phyloP scores from a whole-genome alignment of 2,888 invertebrate species.

The Troides helena region DNA sequence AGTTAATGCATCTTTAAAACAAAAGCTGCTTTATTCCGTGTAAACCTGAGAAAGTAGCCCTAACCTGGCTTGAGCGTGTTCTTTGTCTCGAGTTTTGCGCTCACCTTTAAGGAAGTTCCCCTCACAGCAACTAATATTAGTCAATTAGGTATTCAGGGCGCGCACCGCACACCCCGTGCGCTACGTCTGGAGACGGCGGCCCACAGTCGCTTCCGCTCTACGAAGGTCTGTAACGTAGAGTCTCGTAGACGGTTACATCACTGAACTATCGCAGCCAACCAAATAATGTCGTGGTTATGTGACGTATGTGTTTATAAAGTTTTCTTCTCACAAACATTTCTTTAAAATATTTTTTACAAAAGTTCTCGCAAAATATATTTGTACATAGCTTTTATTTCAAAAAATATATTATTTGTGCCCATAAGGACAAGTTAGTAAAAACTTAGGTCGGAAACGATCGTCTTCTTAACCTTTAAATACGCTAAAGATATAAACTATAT shows the following conservation, averaged over 20 bases:
- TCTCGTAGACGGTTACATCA: constrained; percentile 24
- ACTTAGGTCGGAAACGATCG: no score
- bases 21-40: constrained; percentile 44
- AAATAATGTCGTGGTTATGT: constrained; percentile 13
- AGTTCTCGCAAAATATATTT: no score
- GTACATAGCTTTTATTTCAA: no score
- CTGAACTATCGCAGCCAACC: constrained; percentile 18
- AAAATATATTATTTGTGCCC: not conserved
- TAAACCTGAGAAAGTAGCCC: constrained; percentile 67
- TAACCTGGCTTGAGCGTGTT: constrained; percentile 67
- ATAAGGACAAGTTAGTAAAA: not conserved
- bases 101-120: constrained; percentile 74
- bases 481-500: constrained; percentile 16
- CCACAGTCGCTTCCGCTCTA: constrained; percentile 40
- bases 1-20: constrained; percentile 28
- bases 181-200: constrained; percentile 57
- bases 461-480: constrained; percentile 3
- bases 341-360: no score
- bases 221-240: constrained; percentile 28
- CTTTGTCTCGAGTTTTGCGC: constrained; percentile 74
- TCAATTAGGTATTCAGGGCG: constrained; percentile 78
- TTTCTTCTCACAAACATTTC: not conserved
- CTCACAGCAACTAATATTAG: constrained; percentile 74
- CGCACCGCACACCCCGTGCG: constrained; percentile 61
- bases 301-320: not conserved